These are phyloP conservation scores for Limnephilus rhombicus DNA, from an alignment of 2,888 invertebrate genomes.

Conservation along the genomic window DNA sequence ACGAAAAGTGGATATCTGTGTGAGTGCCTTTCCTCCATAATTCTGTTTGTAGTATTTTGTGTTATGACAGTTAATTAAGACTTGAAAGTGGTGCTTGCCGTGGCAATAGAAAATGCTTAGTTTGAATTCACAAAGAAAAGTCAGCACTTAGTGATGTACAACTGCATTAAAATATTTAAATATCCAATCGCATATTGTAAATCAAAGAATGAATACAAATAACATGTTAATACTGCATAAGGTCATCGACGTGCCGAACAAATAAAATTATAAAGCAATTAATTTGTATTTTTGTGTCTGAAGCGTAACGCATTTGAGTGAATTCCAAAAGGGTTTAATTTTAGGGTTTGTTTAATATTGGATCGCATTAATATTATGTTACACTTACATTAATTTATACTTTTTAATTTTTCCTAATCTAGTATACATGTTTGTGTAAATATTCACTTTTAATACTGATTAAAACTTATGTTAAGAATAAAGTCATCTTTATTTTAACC, in stretches of 20 bases:
- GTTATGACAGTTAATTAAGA: neutral
- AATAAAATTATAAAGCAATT: neutral
- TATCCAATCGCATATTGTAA: neutral
- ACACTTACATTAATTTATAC: neutral
- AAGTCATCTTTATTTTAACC: neutral
- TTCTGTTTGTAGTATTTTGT: neutral
- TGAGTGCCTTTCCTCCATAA: neutral
- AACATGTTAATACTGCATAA: neutral
- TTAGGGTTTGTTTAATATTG: neutral
- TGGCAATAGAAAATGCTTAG: neutral
- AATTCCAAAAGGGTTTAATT: neutral
- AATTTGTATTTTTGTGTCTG: neutral
- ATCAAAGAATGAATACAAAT: neutral
- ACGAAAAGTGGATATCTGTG: neutral
- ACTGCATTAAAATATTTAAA: neutral
- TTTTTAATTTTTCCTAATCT: neutral
- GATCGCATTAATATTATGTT: neutral
- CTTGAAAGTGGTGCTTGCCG: neutral
- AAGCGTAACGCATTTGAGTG: neutral
- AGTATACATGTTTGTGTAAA: neutral
- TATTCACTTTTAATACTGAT: slow-evolving; percentile 1
- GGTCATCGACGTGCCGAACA: neutral
- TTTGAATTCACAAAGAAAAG: neutral
- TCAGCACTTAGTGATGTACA: neutral
- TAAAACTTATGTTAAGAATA: neutral